phyloP scores from a whole-genome alignment of 2,797 vertebrate genomes.

The Enteromius afrohamiltoni region DNA sequence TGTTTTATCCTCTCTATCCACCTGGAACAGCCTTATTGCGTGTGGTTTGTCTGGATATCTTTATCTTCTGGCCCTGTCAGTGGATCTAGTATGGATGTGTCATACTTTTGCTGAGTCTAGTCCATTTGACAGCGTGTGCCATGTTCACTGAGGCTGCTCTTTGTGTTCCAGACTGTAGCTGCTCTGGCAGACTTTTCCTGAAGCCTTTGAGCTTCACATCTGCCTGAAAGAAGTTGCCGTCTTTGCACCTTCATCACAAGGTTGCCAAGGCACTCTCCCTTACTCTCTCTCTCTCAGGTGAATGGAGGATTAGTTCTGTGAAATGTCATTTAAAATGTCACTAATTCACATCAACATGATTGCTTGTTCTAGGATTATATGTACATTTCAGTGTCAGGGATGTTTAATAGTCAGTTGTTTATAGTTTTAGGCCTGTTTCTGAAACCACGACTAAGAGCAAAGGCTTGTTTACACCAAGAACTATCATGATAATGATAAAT shows the following conservation, averaged over 20 bases:
- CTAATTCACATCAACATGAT: conserved; percentile 14
- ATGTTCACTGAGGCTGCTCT: conserved; percentile 66
- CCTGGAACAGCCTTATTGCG: conserved; percentile 1
- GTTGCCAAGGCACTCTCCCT: conserved; percentile 28
- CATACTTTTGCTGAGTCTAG: conserved; percentile 70
- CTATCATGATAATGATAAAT: background rate
- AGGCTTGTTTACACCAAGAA: background rate
- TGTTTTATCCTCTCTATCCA: conserved; percentile 10
- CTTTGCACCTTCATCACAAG: conserved; percentile 59
- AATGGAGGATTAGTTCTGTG: conserved; percentile 33
- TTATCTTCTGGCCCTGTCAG: conserved; percentile 39
- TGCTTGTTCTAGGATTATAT: conserved; percentile 33
- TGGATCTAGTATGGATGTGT: conserved; percentile 31
- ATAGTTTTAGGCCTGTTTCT: conserved; percentile 15
- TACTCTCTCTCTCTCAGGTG: conserved; percentile 41
- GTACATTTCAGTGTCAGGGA: background rate
- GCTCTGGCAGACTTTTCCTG: conserved; percentile 54
- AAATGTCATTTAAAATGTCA: conserved; percentile 40
- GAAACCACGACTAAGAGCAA: conserved; percentile 8
- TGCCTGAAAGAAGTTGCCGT: conserved; percentile 57
- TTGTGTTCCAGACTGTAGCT: conserved; percentile 49
- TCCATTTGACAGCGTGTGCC: conserved; percentile 75
- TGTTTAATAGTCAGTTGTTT: conserved; percentile 32
- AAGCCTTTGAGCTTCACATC: conserved; percentile 51
- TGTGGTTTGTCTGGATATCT: conserved; percentile 5